Base-by-base conservation (phyloP, 1,140 invertebrate species). In the Acyrthosiphon pisum region DNA sequence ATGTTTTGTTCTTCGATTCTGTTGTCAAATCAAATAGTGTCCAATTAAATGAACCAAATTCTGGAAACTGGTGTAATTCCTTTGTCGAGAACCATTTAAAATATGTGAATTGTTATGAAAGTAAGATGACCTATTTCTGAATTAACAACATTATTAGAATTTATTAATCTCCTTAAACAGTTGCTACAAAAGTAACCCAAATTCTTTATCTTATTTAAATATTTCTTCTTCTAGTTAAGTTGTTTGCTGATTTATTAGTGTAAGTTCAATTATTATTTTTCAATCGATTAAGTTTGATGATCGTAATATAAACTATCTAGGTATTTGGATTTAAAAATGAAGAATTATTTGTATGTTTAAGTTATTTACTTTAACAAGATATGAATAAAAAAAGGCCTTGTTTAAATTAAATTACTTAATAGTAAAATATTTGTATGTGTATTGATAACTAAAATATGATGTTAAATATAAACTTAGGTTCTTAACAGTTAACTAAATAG, bases 391-490 rank as follows among this genome's bases (percentile, higher is more conserved):
- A 18, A n/a, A 76, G 30, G 60, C 60, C 60, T 76, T 76, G 60
- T 76, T 76, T 76, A 76, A 76, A 76, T 76, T 76, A 76, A 76
- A 76, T 76, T 76, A 76, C 60, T 76, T 76, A 18, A 76, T n/a
- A 6, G 9, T 14, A 68, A 76, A 20, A 35, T 76, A 76, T 76
- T 76, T 76, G 60, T n/a, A 6, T 76, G 1, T 18, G 14, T 76
- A 18, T 18, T 76, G 2, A 35, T 76, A 18, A 6, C 3, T 6
- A 76, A n/a, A 53, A 53, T 53, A 76, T 60, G 3, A 60, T 76
- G n/a, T 76, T n/a, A n/a, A 35, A n/a, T n/a, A 76, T 76, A n/a
- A 76, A 14, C 14, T 76, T 76, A 76, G n/a, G 8, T 76, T n/a
- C n/a, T n/a, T 76, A n/a, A 76, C 26, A 68, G 11, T n/a, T 76